A percentile compares a stretch with the other conserved stretches of the same genome.
Conservation (phyloP, 2,888 invertebrate species). For the Hofmannophila pseudospretella region DNA sequence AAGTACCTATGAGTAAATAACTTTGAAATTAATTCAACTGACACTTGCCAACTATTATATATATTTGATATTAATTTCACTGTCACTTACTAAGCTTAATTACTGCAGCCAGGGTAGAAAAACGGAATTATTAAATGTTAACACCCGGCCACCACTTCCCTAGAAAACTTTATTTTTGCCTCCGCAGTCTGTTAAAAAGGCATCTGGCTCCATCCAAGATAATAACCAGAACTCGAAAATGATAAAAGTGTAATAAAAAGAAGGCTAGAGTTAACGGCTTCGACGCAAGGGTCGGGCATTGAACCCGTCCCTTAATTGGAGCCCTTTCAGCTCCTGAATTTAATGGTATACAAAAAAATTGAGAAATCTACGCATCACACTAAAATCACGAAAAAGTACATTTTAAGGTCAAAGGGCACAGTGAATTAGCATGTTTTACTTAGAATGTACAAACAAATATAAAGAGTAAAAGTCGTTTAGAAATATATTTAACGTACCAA, state of each 20-base stretch:
- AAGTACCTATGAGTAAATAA: no score
- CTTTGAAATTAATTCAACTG: no score
- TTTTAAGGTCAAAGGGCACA: not conserved
- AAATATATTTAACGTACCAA: conserved; percentile 41
- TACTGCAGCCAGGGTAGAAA: no score
- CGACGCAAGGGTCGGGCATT: conserved; percentile 18
- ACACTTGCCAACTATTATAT: no score
- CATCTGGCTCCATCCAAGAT: conserved; percentile 7
- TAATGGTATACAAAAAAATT: not conserved
- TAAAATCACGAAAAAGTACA: not conserved
- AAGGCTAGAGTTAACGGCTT: conserved; percentile 6
- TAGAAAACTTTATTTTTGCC: not conserved
- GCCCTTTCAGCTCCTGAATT: conserved; percentile 9
- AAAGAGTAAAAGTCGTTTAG: not conserved
- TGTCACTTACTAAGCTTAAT: no score
- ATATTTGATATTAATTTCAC: no score
- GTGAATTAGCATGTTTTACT: not conserved
- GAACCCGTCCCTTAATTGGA: conserved; percentile 21
- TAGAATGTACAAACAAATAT: not conserved
- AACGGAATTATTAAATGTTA: no score
- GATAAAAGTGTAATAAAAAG: conserved; percentile 11
- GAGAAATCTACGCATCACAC: not conserved
- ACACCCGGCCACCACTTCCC: not conserved
- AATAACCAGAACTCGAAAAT: conserved; percentile 5
- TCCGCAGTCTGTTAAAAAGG: conserved; percentile 4